Evolutionary conservation across 2,888 invertebrate species (phyloP), one percentile per base, ranked within the genome.

Genomic region (Dasypogon diadema): DNA sequence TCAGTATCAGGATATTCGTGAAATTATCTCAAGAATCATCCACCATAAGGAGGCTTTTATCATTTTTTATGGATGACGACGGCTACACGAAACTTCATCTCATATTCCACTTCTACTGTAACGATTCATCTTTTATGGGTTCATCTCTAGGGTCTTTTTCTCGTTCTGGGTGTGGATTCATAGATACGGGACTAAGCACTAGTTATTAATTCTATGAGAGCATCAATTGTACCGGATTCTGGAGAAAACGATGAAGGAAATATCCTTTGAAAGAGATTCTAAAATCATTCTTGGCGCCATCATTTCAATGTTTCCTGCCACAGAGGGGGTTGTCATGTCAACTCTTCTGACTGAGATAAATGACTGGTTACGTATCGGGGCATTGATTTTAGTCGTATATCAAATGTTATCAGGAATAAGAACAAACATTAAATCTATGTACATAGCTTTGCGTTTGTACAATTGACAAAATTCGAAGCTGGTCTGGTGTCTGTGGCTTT

Each of bases 1-100:
- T 34, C 18, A n/a, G 60, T 60, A 60, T 12, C 34, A 60, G 60
- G 37, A 60, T 60, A 60, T 60, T 60, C 37, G 21, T 10, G 1
- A 37, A 60, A 60, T 60, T 60, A 60, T 60, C 60, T 37, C n/a
- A 60, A 60, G 60, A 60, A 60, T 60, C 60, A 60, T 60, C 60
- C 37, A 37, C 34, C 60, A 37, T 60, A 60, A 60, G 60, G 37
- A 60, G 60, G 60, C 37, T 37, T 60, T 60, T 37, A 37, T 60
- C 60, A 60, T 60, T 37, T 37, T 60, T 60, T 42, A 60, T 37
- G 21, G 34, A 21, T 37, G 60, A 37, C 8, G 21, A 21, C 16
- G 37, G 60, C 16, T 37, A 37, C 37, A 60, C 34, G 60, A 34
- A 60, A 21, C 37, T 21, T 37, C 60, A 42, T 56, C 12, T 56